A percentile compares a stretch with the other conserved stretches of the same genome.
phyloP scores from a whole-genome alignment of 1,140 invertebrate species.

The Drosophila orosa region DNA sequence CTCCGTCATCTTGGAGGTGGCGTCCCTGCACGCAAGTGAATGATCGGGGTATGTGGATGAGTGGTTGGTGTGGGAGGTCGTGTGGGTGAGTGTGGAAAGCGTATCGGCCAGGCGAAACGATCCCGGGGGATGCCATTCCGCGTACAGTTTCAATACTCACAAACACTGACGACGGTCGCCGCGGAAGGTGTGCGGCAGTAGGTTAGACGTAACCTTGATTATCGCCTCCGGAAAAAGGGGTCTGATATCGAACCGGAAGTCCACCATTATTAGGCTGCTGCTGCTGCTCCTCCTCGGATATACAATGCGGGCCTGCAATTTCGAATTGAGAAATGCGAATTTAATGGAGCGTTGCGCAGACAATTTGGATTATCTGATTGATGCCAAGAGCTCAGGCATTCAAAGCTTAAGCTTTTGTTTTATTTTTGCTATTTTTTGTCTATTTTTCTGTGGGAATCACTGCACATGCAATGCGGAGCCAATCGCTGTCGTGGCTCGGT shows the following conservation, averaged over 20 bases:
- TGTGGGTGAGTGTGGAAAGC: conserved; percentile 65
- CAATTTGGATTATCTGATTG: conserved; percentile 68
- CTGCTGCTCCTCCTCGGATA: conserved; percentile 14
- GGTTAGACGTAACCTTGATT: conserved; percentile 86
- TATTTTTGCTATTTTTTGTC: conserved; percentile 31
- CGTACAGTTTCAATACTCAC: conserved; percentile 85
- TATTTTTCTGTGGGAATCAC: conserved; percentile 58
- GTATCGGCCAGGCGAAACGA: conserved; percentile 55
- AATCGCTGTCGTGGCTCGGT: conserved; percentile 30
- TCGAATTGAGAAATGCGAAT: conserved; percentile 58
- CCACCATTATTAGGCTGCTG: conserved; percentile 84
- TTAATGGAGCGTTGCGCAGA: conserved; percentile 77
- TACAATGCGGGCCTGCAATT: conserved; percentile 42
- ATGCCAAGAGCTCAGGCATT: conserved; percentile 15
- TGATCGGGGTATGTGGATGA: background rate
- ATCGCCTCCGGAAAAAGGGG: conserved; percentile 86
- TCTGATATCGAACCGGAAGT: conserved; percentile 87
- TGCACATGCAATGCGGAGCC: conserved; percentile 63
- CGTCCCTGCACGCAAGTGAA: conserved; percentile 85
- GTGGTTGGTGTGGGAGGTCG: conserved; percentile 6
- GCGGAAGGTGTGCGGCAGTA: conserved; percentile 87
- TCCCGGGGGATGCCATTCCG: conserved; percentile 29
- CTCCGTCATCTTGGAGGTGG: conserved; percentile 87
- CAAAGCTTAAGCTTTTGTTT: conserved; percentile 14
- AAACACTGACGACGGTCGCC: conserved; percentile 86